phyloP scores from a whole-genome alignment of 1,140 invertebrate species.

The Ostrea edulis region DNA sequence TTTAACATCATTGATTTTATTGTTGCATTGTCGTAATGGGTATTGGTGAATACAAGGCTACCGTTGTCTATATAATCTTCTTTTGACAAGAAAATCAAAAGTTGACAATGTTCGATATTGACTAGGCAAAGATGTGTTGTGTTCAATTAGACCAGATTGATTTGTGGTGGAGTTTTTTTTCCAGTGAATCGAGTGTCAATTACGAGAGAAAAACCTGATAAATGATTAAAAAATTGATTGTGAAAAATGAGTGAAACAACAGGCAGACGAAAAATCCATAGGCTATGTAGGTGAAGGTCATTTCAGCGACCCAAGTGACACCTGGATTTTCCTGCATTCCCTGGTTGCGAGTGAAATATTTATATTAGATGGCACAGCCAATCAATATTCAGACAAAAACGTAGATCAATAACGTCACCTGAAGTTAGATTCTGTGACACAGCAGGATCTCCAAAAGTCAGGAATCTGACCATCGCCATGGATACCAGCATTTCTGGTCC shows the following conservation, averaged over 20 bases:
- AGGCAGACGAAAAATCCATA: constrained; percentile 37
- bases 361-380: constrained; percentile 14
- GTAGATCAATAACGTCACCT: constrained; percentile 10
- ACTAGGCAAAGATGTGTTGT: background rate
- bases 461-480: background rate
- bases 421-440: constrained; percentile 21
- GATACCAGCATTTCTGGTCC: background rate
- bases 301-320: background rate
- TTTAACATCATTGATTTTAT: constrained; percentile 25
- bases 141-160: background rate
- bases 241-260: constrained; percentile 32
- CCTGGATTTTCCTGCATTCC: constrained; percentile 8
- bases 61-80: background rate
- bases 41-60: background rate
- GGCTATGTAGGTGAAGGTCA: background rate
- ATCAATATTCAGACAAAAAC: background rate
- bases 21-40: background rate
- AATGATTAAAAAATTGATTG: constrained; percentile 37
- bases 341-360: constrained; percentile 19
- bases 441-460: background rate
- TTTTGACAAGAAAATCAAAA: background rate
- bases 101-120: background rate
- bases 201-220: constrained; percentile 11
- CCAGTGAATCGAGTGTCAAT: constrained; percentile 7
- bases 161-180: background rate